Percentiles rank a stretch among this genome's conserved stretches.
Evolutionary conservation across 2,888 invertebrate species (phyloP).

Genomic region (Apeira syringaria): DNA sequence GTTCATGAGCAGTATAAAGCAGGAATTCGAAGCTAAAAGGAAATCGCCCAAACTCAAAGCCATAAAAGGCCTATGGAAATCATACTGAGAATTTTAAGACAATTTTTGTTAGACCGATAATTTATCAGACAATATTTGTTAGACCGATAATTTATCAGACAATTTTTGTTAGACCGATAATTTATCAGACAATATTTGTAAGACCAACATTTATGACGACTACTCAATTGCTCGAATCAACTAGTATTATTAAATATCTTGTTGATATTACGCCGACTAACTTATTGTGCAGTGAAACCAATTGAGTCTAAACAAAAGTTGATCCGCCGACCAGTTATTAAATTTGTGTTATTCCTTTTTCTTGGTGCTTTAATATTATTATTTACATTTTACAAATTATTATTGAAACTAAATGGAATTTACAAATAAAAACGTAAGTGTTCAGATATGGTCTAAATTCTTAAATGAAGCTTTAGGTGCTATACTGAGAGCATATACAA

Average conservation of each 20-base stretch:
- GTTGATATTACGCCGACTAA: not conserved
- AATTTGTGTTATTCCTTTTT: conserved; percentile 9
- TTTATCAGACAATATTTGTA: too few species aligned
- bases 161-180: too few species aligned
- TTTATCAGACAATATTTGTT: too few species aligned
- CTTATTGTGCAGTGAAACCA: too few species aligned
- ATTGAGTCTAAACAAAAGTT: too few species aligned
- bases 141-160: conserved; percentile 41
- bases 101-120: too few species aligned
- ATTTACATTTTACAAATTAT: conserved; percentile 18
- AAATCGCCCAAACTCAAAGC: conserved; percentile 76
- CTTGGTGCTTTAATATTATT: conserved; percentile 30
- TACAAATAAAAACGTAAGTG: conserved; percentile 64
- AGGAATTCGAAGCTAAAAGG: conserved; percentile 72
- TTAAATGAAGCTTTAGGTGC: conserved; percentile 67
- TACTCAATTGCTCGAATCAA: not conserved
- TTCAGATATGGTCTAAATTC: conserved; percentile 74
- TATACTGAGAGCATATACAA: conserved; percentile 54
- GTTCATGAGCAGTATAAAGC: conserved; percentile 75
- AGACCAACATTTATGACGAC: not conserved
- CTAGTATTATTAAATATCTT: not conserved
- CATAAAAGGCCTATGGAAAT: conserved; percentile 79
- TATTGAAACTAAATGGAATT: conserved; percentile 34
- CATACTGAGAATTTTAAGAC: conserved; percentile 50
- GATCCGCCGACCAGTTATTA: not conserved